Conservation (phyloP, 2,888 invertebrate species). For the Venustoraphidia nigricollis region DNA sequence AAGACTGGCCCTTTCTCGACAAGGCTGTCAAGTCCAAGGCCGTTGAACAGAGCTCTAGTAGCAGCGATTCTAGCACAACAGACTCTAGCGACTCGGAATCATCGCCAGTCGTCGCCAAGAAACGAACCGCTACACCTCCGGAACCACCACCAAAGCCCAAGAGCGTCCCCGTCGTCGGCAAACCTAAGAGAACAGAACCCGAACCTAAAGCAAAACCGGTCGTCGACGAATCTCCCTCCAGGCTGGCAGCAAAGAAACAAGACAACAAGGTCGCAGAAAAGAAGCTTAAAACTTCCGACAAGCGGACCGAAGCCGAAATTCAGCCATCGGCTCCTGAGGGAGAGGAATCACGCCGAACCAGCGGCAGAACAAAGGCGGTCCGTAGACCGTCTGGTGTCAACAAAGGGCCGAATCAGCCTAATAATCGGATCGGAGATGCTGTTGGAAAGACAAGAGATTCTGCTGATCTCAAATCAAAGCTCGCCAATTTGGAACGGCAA, state of each 20-base stretch:
- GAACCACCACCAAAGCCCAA: conserved; percentile 16
- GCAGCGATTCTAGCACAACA: conserved; percentile 39
- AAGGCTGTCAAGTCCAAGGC: conserved; percentile 56
- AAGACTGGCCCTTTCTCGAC: conserved; percentile 68
- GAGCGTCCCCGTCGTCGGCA: conserved; percentile 12
- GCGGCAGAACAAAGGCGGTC: conserved; percentile 9
- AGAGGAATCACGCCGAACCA: conserved; percentile 44
- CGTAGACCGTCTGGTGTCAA: not conserved
- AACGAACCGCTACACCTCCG: conserved; percentile 5
- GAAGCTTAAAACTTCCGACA: conserved; percentile 75
- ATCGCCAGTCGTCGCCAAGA: conserved; percentile 17
- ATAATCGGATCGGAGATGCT: conserved; percentile 54
- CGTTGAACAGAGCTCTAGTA: conserved; percentile 42
- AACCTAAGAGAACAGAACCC: conserved; percentile 8
- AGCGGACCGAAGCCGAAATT: conserved; percentile 56
- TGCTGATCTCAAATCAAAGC: conserved; percentile 39
- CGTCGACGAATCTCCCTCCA: conserved; percentile 12
- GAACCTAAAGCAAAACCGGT: conserved; percentile 9
- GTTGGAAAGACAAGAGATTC: conserved; percentile 47
- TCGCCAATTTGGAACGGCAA: conserved; percentile 24
- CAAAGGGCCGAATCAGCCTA: conserved; percentile 21
- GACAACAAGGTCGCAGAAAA: conserved; percentile 54
- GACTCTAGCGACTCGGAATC: conserved; percentile 24
- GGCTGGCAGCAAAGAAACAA: conserved; percentile 28
- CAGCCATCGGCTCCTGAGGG: conserved; percentile 58